Evolutionary conservation across 1,140 invertebrate species (phyloP), one percentile per base, ranked within the genome.

Genomic region (Pachyrhynchus sulphureomaculatus): DNA sequence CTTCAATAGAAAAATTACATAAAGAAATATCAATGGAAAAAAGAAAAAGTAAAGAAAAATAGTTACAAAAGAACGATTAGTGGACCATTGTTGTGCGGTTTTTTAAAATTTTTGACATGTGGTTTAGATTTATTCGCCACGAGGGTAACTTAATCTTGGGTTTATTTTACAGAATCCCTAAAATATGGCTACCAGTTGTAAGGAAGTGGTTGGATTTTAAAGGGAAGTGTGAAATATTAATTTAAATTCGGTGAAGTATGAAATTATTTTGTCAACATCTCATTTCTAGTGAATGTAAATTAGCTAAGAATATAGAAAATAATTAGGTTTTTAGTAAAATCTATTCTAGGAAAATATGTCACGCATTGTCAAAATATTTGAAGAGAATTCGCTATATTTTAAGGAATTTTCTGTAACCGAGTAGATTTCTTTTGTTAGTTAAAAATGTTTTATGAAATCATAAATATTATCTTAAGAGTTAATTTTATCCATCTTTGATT

Each of bases 201-300:
- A 13, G 45, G 45, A 48, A 48, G 45, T 48, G 23, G 21, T 15
- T 20, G 4, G 13, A 49, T 21, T 49, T 39, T 17, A 39, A 34
- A 47, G 10, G 41, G 44, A 51, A 51, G 33, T 47, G 41, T 47
- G 33, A 57, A 48, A 34, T 15, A 48, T 26, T 58, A 36, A 42
- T 58, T 49, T 26, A 13, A 26, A 26, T 26, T 51, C 56, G 26
- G 13, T 51, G 32, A 49, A 41, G 44, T 58, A 58, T 58, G 56
- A 58, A 58, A 58, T 58, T 58, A 58, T 58, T 58, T 58, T 39
- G 56, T 49, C 44, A 58, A 58, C 53, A 56, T 29, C 17, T 24
- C 21, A 15, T 13, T 36, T 47, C 10, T 6, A 21, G 12, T 21
- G 15, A 32, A 13, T 47, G 9, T 13, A 2, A 17, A 9, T 24